These are phyloP conservation scores for Spatula versicolor DNA, from an alignment of 2,797 vertebrate species.

Conservation along the genomic window DNA sequence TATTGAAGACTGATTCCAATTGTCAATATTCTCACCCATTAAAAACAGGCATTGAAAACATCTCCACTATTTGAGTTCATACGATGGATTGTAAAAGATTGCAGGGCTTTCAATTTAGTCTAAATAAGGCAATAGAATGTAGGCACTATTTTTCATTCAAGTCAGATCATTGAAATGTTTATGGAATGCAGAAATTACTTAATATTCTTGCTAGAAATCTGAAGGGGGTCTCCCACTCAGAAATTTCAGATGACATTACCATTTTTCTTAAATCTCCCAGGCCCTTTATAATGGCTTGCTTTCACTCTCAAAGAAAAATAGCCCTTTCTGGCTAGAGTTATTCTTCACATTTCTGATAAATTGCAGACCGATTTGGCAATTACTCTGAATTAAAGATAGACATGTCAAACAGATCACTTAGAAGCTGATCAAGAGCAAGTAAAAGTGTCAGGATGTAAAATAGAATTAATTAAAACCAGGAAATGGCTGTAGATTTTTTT, in stretches of 20 bases:
- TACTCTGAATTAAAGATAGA: slow-evolving; percentile 58
- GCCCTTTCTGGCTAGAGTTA: slow-evolving; percentile 5
- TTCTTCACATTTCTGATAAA: slow-evolving; percentile 63
- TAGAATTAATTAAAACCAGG: slow-evolving; percentile 63
- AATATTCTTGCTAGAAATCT: slow-evolving; percentile 7
- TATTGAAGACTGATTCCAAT: background rate
- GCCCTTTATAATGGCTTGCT: background rate
- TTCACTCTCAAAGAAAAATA: slow-evolving; percentile 54
- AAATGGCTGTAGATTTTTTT: slow-evolving; percentile 20
- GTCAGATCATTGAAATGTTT: background rate
- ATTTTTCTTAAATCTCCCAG: slow-evolving; percentile 46
- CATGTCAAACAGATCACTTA: slow-evolving; percentile 64
- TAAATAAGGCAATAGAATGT: background rate
- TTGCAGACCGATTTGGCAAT: slow-evolving; percentile 39
- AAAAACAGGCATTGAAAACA: background rate
- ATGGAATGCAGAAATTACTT: slow-evolving; percentile 16
- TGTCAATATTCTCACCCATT: background rate
- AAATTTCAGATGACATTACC: slow-evolving; percentile 1
- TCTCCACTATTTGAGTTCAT: background rate
- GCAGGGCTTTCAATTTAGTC: background rate
- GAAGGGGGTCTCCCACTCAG: background rate
- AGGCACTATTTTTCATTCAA: slow-evolving; percentile 1
- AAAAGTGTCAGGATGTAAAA: slow-evolving; percentile 59
- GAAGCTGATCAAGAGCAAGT: slow-evolving; percentile 65
- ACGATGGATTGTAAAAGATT: background rate